Conservation (phyloP, 2,888 invertebrate genomes). For the Drosophila suboccidentalis region DNA sequence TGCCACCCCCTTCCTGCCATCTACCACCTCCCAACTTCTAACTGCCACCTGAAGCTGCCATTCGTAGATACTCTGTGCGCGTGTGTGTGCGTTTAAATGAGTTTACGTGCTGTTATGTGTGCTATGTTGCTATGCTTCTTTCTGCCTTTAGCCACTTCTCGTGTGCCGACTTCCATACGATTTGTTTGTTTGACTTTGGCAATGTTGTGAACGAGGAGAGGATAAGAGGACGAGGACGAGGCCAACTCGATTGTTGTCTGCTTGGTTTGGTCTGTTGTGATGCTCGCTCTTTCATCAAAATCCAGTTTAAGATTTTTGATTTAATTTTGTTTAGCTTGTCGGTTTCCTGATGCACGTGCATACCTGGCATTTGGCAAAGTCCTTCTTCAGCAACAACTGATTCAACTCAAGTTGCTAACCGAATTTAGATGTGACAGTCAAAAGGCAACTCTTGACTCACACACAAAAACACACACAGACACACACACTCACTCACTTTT, state of each 20-base stretch:
- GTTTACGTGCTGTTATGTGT: conserved; percentile 53
- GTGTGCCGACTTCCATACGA: conserved; percentile 29
- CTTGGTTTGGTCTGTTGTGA: conserved; percentile 26
- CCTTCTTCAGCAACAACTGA: conserved; percentile 10
- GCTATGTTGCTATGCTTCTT: conserved; percentile 36
- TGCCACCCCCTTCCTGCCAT: conserved; percentile 17
- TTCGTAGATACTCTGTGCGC: conserved; percentile 15
- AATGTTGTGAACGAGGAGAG: conserved; percentile 9
- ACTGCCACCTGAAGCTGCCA: conserved; percentile 17
- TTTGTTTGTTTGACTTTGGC: conserved; percentile 68
- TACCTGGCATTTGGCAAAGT: conserved; percentile 22
- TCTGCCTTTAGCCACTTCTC: conserved; percentile 29
- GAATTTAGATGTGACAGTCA: conserved; percentile 50
- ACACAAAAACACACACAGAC: conserved; percentile 18
- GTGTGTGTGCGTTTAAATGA: conserved; percentile 58
- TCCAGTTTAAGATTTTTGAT: conserved; percentile 77
- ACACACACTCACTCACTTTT: conserved; percentile 12
- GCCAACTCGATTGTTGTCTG: conserved; percentile 54
- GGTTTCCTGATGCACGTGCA: conserved; percentile 52
- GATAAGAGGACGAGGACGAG: neutral
- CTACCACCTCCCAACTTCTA: conserved; percentile 11
- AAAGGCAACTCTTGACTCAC: conserved; percentile 47
- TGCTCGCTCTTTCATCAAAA: conserved; percentile 60
- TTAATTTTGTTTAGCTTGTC: conserved; percentile 67
- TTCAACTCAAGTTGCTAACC: conserved; percentile 15